Evolutionary conservation across 1,140 invertebrate genomes (phyloP).

Genomic region (Psix sp.): DNA sequence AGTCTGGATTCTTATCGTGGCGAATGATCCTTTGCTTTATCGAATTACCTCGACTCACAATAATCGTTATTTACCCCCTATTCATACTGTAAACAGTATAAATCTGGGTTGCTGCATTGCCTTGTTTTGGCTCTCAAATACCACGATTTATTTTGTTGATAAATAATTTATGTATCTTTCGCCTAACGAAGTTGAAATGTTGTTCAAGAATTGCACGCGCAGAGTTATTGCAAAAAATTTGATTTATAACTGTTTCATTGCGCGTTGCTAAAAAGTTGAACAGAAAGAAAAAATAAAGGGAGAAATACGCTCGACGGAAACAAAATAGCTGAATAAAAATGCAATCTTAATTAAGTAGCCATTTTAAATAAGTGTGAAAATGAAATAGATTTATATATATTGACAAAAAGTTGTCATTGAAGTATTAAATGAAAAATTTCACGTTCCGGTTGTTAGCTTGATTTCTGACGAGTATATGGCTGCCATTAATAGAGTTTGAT

Average conservation of each 20-base stretch:
- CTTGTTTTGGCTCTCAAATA: constrained; percentile 8
- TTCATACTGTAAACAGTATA: constrained; percentile 24
- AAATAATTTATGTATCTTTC: constrained; percentile 10
- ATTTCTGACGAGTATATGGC: neutral
- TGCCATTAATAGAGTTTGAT: constrained; percentile 29
- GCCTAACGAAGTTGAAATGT: neutral
- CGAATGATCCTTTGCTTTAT: constrained; percentile 32
- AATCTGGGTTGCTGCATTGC: constrained; percentile 3
- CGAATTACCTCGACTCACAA: constrained; percentile 25
- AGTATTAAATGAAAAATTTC: too few relatives aligned
- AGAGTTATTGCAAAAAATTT: too few relatives aligned
- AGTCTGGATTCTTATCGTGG: constrained; percentile 13
- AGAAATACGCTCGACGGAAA: too few relatives aligned
- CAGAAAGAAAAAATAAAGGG: too few relatives aligned
- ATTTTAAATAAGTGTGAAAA: too few relatives aligned
- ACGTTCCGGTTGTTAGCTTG: neutral
- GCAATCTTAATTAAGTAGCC: too few relatives aligned
- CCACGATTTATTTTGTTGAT: constrained; percentile 20
- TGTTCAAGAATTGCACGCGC: too few relatives aligned
- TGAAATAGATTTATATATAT: too few relatives aligned
- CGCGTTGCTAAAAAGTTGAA: too few relatives aligned
- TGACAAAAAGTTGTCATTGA: too few relatives aligned
- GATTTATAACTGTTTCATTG: too few relatives aligned
- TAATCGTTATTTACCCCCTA: constrained; percentile 29
- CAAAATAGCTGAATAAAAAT: too few relatives aligned